These are phyloP conservation scores for Chrysoperla carnea DNA, from an alignment of 1,140 invertebrate species.

Conservation along the genomic window DNA sequence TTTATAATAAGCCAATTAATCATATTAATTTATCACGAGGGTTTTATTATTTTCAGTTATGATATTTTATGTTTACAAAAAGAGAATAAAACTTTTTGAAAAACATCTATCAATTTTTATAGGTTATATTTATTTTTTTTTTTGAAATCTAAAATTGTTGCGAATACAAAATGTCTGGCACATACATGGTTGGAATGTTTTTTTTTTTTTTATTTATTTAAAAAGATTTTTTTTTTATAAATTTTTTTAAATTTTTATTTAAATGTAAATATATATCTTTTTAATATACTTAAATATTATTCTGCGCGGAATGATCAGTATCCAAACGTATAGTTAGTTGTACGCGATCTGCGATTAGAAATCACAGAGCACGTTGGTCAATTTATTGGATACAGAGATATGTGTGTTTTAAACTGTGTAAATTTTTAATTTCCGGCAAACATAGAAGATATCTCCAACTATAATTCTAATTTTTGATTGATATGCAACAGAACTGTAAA, in stretches of 20 bases:
- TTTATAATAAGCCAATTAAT: no score
- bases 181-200: constrained; percentile 29
- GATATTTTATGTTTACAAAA: constrained; percentile 11
- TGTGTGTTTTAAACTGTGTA: no score
- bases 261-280: constrained; percentile 2
- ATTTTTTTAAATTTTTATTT: no score
- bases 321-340: constrained; percentile 4
- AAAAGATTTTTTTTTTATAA: no score
- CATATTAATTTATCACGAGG: no score
- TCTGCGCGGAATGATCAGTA: constrained; percentile 6
- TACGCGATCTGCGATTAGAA: no score
- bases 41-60: constrained; percentile 13
- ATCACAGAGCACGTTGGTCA: no score
- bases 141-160: constrained; percentile 17
- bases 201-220: constrained; percentile 9
- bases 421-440: no score
- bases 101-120: constrained; percentile 7
- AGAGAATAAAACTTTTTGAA: constrained; percentile 9
- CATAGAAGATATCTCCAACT: no score
- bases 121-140: constrained; percentile 12
- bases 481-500: no score
- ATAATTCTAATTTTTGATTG: no score
- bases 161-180: constrained; percentile 27
- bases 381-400: no score
- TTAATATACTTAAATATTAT: constrained; percentile 8